Evolutionary conservation across 1,140 invertebrate genomes (phyloP).

Genomic region (Physella acuta): DNA sequence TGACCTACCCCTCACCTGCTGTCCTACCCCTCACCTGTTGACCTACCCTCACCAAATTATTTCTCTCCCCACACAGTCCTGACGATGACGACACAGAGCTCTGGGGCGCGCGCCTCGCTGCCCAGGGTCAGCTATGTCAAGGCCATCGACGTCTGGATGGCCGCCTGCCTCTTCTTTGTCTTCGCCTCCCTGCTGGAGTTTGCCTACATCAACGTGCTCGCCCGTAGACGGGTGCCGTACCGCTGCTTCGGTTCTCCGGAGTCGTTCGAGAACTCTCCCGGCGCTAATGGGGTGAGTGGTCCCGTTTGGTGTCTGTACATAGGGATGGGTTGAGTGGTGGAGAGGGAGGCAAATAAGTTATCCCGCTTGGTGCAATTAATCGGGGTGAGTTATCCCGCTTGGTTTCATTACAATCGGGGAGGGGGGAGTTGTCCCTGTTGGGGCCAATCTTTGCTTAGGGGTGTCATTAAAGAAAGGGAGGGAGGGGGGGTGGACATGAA

Average conservation of each 20-base stretch:
- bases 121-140: conserved; percentile 68
- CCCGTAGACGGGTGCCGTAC: conserved; percentile 24
- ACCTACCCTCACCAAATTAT: conserved; percentile 33
- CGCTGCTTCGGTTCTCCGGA: conserved; percentile 8
- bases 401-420: too few relatives aligned
- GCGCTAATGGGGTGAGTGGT: background rate
- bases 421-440: too few relatives aligned
- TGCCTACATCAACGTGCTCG: conserved; percentile 68
- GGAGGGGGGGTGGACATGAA: too few relatives aligned
- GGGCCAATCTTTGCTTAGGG: too few relatives aligned
- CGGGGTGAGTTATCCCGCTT: too few relatives aligned
- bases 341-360: too few relatives aligned
- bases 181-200: conserved; percentile 83
- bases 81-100: conserved; percentile 48
- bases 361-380: too few relatives aligned
- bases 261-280: background rate
- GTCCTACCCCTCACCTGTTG: conserved; percentile 42
- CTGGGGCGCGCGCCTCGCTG: conserved; percentile 39
- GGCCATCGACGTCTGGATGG: conserved; percentile 88
- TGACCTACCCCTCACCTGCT: too few relatives aligned
- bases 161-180: conserved; percentile 82
- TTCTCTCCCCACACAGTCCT: conserved; percentile 35
- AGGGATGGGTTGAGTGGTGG: too few relatives aligned
- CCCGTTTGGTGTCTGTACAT: too few relatives aligned
- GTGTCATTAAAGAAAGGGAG: too few relatives aligned